Evolutionary conservation across 2,888 invertebrate species (phyloP).

Genomic region (Ptychoptera contaminata): DNA sequence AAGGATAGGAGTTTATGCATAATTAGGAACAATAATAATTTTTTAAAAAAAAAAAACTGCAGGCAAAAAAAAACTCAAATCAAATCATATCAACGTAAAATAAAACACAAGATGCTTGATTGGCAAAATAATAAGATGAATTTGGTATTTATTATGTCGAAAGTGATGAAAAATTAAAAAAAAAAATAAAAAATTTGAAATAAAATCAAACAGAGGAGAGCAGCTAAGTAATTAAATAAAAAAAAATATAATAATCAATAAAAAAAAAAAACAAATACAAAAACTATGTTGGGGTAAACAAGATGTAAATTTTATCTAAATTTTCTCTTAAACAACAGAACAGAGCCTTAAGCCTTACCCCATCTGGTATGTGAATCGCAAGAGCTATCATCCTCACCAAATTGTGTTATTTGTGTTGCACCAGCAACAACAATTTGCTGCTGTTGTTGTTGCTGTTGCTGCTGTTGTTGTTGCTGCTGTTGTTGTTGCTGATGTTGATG

Average conservation of each 20-base stretch:
- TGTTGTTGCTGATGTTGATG: constrained; percentile 10
- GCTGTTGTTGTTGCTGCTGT: constrained; percentile 10
- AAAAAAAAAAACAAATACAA: constrained; percentile 3
- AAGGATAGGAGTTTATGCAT: no score
- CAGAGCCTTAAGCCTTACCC: constrained; percentile 15
- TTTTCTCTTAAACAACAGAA: background rate
- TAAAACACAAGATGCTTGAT: background rate
- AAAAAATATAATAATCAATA: background rate
- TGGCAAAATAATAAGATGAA: no score
- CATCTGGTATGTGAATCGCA: constrained; percentile 20
- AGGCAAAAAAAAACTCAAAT: no score
- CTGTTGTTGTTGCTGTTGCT: constrained; percentile 10
- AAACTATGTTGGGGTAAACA: no score
- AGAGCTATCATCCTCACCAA: constrained; percentile 20
- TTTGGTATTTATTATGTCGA: no score
- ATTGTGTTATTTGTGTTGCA: constrained; percentile 13
- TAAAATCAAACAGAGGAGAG: no score
- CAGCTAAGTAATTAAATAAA: background rate
- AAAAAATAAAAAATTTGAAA: no score
- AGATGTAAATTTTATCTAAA: background rate
- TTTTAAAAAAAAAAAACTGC: no score
- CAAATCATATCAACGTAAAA: background rate
- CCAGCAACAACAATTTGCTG: constrained; percentile 6
- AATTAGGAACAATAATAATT: no score
- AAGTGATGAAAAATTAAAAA: no score